A percentile compares a stretch with the other conserved stretches of the same genome.
Evolutionary conservation across 2,797 vertebrate genomes (phyloP).

Genomic region (Chrysocyon brachyurus): DNA sequence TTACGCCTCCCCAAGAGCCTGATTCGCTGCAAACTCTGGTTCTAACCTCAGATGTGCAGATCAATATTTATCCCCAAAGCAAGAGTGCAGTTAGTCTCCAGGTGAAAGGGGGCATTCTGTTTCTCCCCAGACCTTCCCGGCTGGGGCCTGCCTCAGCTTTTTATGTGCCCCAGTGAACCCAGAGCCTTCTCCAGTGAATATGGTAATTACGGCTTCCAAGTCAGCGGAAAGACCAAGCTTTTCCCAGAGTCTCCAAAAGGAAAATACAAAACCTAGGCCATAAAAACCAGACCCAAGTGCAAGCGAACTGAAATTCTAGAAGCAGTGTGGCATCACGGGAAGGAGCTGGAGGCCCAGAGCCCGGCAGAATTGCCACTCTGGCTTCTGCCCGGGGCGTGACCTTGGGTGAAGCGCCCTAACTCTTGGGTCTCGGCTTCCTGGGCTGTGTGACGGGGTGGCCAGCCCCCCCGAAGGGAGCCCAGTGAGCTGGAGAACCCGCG

Average conservation of each 20-base stretch:
- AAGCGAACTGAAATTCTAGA: background rate
- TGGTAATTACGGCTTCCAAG: background rate
- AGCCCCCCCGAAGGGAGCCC: background rate
- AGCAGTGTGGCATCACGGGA: fast-evolving
- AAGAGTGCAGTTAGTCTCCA: background rate
- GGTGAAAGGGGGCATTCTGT: background rate
- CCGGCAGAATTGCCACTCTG: fast-evolving
- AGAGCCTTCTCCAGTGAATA: background rate
- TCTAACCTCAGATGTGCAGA: background rate
- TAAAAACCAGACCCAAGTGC: background rate
- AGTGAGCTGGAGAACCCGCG: fast-evolving
- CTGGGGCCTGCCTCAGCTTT: background rate
- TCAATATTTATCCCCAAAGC: background rate
- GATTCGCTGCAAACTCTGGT: fast-evolving
- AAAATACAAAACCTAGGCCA: background rate
- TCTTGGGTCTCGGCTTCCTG: background rate
- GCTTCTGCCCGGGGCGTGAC: background rate
- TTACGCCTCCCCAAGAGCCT: background rate
- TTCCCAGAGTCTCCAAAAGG: background rate
- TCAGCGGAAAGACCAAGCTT: background rate
- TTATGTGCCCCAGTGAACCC: background rate
- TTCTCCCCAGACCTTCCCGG: background rate
- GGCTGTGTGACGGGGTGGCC: fast-evolving
- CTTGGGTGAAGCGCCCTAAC: background rate
- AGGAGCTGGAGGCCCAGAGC: background rate